These are phyloP conservation scores for Eonycteris spelaea DNA, from an alignment of 2,113 vertebrate species.

Conservation along the genomic window DNA sequence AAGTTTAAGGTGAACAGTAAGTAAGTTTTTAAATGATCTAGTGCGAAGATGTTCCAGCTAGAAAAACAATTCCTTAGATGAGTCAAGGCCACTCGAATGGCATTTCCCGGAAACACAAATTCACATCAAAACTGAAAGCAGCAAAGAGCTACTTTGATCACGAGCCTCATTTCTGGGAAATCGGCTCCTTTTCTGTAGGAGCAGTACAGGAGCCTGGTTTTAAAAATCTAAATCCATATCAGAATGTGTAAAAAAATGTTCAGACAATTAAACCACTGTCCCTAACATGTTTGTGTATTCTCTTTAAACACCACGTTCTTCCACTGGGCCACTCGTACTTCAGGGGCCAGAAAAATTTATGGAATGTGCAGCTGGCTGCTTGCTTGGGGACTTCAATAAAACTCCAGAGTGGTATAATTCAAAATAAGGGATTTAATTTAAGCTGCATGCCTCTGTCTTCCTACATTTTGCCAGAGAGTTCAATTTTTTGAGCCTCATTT, in stretches of 20 bases:
- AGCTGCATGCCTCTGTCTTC: not conserved
- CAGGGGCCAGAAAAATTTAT: not conserved
- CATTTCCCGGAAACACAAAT: not conserved
- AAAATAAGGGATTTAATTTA: not conserved
- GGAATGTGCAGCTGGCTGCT: not conserved
- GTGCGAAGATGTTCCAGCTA: not conserved
- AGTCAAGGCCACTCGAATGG: not conserved
- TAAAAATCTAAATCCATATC: not conserved
- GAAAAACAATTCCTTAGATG: not conserved
- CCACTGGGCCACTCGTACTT: not conserved
- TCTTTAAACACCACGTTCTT: not conserved
- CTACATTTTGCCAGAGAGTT: not conserved
- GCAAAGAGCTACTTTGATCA: not conserved
- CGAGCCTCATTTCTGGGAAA: not conserved
- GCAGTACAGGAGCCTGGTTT: not conserved
- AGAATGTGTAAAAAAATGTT: not conserved
- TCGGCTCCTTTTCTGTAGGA: not conserved
- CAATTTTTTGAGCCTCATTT: not conserved
- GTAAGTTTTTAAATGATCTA: not conserved
- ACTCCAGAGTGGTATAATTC: not conserved
- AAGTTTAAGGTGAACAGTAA: not conserved
- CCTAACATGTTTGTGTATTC: not conserved
- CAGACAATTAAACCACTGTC: no score
- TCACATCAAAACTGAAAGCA: conserved; percentile 5
- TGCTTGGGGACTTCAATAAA: not conserved